Percentiles rank a stretch among this genome's conserved stretches.
Conservation (phyloP, 2,797 vertebrate species). For the Cyprinodon diabolis region DNA sequence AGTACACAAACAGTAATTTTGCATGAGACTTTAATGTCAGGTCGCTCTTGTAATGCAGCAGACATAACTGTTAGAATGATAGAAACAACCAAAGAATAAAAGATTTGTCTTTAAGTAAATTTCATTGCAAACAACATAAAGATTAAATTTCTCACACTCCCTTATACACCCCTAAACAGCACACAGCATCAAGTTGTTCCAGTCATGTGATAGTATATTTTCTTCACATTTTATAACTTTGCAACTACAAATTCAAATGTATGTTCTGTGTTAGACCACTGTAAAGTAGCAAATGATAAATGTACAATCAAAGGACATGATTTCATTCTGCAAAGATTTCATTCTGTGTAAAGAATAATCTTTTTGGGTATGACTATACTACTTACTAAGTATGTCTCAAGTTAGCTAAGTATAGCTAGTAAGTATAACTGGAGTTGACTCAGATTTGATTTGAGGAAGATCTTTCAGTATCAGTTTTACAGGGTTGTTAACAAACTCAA, state of each 20-base stretch:
- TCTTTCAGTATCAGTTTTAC: not conserved
- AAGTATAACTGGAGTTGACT: not conserved
- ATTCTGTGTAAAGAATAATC: not conserved
- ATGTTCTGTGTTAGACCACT: not conserved
- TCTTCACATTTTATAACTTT: not conserved
- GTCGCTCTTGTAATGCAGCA: constrained; percentile 9
- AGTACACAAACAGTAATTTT: constrained; percentile 64
- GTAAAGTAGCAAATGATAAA: not conserved
- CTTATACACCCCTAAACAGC: not conserved
- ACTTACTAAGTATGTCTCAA: not conserved
- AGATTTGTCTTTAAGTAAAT: not conserved
- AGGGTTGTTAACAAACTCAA: not conserved
- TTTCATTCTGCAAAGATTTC: not conserved
- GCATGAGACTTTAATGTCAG: constrained; percentile 16
- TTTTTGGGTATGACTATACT: not conserved
- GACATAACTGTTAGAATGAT: not conserved
- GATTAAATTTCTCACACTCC: not conserved
- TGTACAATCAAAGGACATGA: not conserved
- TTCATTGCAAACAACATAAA: not conserved
- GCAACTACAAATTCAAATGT: not conserved
- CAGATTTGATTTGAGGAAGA: not conserved
- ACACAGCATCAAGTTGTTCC: not conserved
- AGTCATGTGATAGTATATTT: not conserved
- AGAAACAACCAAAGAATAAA: not conserved
- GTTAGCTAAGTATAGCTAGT: not conserved